These are phyloP conservation scores for Chascanopsetta lugubris DNA, from an alignment of 2,113 vertebrate species.

Conservation along the genomic window DNA sequence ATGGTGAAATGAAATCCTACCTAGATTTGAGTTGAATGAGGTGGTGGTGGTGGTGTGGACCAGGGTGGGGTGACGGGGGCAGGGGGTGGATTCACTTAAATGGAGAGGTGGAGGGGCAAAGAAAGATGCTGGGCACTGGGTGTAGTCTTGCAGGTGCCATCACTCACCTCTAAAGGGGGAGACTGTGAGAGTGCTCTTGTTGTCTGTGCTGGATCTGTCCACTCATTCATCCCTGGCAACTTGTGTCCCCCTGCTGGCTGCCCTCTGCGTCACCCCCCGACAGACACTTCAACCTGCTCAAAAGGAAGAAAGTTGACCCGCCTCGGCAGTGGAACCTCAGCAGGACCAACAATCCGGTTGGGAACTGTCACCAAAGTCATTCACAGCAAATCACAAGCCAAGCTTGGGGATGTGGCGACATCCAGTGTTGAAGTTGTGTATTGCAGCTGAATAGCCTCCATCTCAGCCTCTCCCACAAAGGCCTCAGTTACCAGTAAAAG, in stretches of 20 bases:
- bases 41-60: conserved; percentile 58
- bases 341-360: background rate
- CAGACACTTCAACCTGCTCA: conserved; percentile 39
- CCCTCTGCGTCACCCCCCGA: conserved; percentile 69
- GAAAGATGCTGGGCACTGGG: conserved; percentile 61
- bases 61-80: conserved; percentile 6
- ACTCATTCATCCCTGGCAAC: conserved; percentile 48
- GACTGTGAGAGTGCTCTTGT: conserved; percentile 53
- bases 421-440: too few species aligned
- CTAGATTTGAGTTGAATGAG: conserved; percentile 70
- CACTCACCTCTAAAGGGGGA: conserved; percentile 62
- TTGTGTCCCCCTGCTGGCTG: conserved; percentile 58
- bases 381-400: too few species aligned
- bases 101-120: conserved; percentile 52
- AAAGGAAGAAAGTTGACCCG: conserved; percentile 49
- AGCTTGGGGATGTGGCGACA: too few species aligned
- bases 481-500: too few species aligned
- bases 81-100: conserved; percentile 60
- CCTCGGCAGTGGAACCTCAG: background rate
- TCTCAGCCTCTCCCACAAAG: too few species aligned
- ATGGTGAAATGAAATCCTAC: conserved; percentile 76
- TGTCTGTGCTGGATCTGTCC: conserved; percentile 57
- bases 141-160: conserved; percentile 71
- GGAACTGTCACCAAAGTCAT: background rate
- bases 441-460: too few species aligned